A percentile compares a stretch with the other conserved stretches of the same genome.
Evolutionary conservation across 2,888 invertebrate species (phyloP).

Genomic region (Pecten maximus): DNA sequence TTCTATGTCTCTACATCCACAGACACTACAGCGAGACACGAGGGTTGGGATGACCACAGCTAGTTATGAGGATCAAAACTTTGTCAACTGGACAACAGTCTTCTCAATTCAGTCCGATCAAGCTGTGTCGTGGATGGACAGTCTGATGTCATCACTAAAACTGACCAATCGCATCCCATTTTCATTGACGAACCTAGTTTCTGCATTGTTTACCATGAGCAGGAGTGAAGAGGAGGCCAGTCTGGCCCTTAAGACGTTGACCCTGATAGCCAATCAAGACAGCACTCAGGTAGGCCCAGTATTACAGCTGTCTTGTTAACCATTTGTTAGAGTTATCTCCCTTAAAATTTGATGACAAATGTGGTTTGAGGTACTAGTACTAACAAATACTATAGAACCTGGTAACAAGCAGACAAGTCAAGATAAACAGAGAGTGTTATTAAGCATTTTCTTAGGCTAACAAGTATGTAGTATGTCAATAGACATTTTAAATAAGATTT

Average conservation of each 20-base stretch:
- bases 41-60: not conserved
- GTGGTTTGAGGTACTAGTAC: too few species aligned
- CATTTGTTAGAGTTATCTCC: not conserved
- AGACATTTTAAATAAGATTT: too few species aligned
- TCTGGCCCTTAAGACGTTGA: constrained; percentile 59
- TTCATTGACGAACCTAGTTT: constrained; percentile 60
- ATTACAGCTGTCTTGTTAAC: not conserved
- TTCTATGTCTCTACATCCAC: not conserved
- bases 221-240: constrained; percentile 52
- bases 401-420: too few species aligned
- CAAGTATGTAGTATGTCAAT: too few species aligned
- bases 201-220: constrained; percentile 61
- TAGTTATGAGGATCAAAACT: constrained; percentile 42
- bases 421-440: too few species aligned
- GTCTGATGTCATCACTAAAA: constrained; percentile 46
- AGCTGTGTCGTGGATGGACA: constrained; percentile 50
- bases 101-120: constrained; percentile 40
- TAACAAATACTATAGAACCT: too few species aligned
- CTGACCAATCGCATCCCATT: constrained; percentile 57
- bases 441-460: too few species aligned
- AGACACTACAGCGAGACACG: not conserved
- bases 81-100: constrained; percentile 54
- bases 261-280: constrained; percentile 65
- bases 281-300: constrained; percentile 62
- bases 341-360: too few species aligned